phyloP scores from a whole-genome alignment of 2,113 vertebrate species.

The cattle (Bos taurus) region DNA sequence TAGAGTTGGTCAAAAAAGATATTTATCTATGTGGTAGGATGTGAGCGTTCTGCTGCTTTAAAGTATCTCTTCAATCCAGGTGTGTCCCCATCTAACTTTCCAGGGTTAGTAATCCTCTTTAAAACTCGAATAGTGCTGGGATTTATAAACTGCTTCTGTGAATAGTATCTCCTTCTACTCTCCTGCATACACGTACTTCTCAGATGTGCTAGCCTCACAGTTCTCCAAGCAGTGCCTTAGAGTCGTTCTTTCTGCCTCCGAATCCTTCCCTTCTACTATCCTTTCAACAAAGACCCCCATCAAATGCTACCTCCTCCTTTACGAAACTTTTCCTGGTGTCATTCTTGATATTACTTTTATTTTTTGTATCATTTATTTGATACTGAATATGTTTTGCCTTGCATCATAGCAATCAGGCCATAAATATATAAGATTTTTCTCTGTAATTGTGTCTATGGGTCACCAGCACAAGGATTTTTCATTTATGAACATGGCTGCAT shows the following conservation, averaged over 20 bases:
- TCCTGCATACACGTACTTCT: not conserved
- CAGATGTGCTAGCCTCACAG: not conserved
- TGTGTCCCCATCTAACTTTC: not conserved
- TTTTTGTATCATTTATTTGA: not conserved
- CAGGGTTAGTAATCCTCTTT: not conserved
- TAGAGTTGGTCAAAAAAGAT: not conserved
- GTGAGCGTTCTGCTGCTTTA: not conserved
- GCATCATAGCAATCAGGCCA: not conserved
- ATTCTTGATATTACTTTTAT: not conserved
- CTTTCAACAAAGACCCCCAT: not conserved
- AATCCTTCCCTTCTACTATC: not conserved
- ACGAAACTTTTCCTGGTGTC: not conserved
- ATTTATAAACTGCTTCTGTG: not conserved
- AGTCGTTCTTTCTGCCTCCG: not conserved
- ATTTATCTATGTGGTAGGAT: not conserved
- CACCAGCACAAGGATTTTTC: not conserved
- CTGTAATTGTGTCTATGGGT: not conserved
- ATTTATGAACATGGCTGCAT: not conserved
- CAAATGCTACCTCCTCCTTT: not conserved
- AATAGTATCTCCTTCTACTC: not conserved
- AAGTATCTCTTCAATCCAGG: not conserved
- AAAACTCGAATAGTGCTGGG: not conserved
- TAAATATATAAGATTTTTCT: not conserved
- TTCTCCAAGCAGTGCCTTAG: not conserved
- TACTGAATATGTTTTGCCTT: not conserved